These are phyloP conservation scores for Turritopsis dohrnii DNA, from an alignment of 30 jellyfish, hydroid and myxozoan genomes.

Conservation along the genomic window DNA sequence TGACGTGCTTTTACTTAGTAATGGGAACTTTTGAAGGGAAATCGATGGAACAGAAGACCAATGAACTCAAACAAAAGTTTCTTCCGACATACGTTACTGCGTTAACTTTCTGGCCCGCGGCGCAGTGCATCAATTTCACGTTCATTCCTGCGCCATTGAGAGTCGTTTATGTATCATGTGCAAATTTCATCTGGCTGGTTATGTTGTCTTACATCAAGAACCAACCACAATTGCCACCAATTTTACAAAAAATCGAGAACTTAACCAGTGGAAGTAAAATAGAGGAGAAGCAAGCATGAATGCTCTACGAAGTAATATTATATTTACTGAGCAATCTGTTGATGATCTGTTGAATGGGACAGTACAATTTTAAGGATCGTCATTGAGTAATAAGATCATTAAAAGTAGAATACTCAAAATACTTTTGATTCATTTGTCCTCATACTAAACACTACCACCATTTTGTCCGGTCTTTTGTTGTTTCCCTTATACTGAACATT, in stretches of 20 bases:
- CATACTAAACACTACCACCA: too few species aligned
- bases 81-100: slow-evolving; percentile 40
- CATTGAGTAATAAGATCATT: too few species aligned
- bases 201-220: slow-evolving; percentile 24
- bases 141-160: slow-evolving; percentile 30
- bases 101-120: slow-evolving; percentile 35
- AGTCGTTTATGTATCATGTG: slow-evolving; percentile 18
- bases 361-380: too few species aligned
- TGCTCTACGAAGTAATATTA: not conserved
- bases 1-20: slow-evolving; percentile 5
- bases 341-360: too few species aligned
- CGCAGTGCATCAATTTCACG: slow-evolving; percentile 27
- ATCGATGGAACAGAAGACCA: not conserved
- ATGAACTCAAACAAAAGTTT: slow-evolving; percentile 11
- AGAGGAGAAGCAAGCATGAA: not conserved
- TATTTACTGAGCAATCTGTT: too few species aligned
- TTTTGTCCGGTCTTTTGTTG: too few species aligned
- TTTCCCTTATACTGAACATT: too few species aligned
- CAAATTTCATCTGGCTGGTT: slow-evolving; percentile 27
- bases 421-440: too few species aligned
- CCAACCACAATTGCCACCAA: slow-evolving; percentile 27
- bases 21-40: slow-evolving; percentile 32
- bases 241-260: slow-evolving; percentile 26
- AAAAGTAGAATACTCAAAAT: too few species aligned
- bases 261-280: not conserved